phyloP scores from a whole-genome alignment of 1,140 invertebrate species.

The Halesus radiatus region DNA sequence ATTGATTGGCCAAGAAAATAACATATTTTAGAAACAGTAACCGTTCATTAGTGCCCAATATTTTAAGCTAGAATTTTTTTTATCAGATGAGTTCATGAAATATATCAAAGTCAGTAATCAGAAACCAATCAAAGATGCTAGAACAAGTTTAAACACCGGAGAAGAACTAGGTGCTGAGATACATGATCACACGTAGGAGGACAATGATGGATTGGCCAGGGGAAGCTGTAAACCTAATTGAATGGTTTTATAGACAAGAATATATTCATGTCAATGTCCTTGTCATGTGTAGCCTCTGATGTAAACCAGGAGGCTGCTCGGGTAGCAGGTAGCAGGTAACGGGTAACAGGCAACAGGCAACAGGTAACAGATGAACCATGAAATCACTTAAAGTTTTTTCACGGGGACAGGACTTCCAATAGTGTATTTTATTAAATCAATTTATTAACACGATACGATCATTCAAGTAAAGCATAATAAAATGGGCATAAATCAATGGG shows the following conservation, averaged over 20 bases:
- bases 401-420: too few species aligned
- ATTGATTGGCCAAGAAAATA: too few species aligned
- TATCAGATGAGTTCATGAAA: slow-evolving; percentile 7
- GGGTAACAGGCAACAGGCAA: too few species aligned
- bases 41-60: too few species aligned
- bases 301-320: background rate
- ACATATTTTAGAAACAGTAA: too few species aligned
- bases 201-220: slow-evolving; percentile 49
- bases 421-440: too few species aligned
- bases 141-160: background rate
- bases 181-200: slow-evolving; percentile 43
- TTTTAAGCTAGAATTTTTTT: background rate
- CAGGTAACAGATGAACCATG: too few species aligned
- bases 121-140: slow-evolving; percentile 8
- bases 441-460: too few species aligned
- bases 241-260: slow-evolving; percentile 45
- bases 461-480: too few species aligned
- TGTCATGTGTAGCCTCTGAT: slow-evolving; percentile 14
- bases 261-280: slow-evolving; percentile 40
- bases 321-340: too few species aligned
- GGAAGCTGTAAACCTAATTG: slow-evolving; percentile 54
- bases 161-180: background rate
- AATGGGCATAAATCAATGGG: too few species aligned
- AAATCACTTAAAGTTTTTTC: too few species aligned
- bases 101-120: slow-evolving; percentile 5